Conservation (phyloP, 2,113 vertebrate species). For the Sarotherodon lohbergeri region DNA sequence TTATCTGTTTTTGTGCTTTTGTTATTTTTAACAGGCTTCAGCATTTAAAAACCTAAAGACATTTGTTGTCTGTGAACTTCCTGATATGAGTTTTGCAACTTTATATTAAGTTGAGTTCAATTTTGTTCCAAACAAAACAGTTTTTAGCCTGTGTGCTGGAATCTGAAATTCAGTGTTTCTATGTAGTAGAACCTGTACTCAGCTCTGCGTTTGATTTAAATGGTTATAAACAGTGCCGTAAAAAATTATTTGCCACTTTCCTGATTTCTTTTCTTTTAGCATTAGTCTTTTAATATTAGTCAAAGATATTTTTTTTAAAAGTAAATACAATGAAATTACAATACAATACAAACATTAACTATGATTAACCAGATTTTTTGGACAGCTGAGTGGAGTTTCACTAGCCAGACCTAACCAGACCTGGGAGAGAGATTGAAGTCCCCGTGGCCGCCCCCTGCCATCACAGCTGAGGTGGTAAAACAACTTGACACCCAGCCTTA, state of each 20-base stretch:
- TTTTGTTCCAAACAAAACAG: neutral
- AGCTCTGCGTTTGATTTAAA: fast-evolving
- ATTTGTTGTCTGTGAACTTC: neutral
- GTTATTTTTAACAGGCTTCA: neutral
- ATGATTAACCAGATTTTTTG: fast-evolving
- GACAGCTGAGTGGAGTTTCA: neutral
- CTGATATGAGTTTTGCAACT: neutral
- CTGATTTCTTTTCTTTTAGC: fast-evolving
- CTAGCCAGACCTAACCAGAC: fast-evolving
- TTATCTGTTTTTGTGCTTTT: neutral
- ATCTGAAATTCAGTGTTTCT: fast-evolving
- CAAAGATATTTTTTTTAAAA: fast-evolving
- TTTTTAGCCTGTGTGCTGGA: neutral
- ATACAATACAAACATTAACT: neutral
- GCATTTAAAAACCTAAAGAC: fast-evolving
- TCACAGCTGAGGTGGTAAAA: neutral
- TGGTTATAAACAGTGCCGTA: fast-evolving
- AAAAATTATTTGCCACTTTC: fast-evolving
- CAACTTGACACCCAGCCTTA: fast-evolving
- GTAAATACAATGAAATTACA: neutral
- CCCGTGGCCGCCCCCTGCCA: fast-evolving
- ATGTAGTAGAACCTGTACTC: neutral
- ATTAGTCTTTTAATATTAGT: neutral
- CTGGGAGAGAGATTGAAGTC: neutral
- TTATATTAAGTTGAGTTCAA: fast-evolving